These are phyloP conservation scores for Ommatoiulus sabulosus DNA, from an alignment of 2,888 invertebrate genomes.

Conservation along the genomic window DNA sequence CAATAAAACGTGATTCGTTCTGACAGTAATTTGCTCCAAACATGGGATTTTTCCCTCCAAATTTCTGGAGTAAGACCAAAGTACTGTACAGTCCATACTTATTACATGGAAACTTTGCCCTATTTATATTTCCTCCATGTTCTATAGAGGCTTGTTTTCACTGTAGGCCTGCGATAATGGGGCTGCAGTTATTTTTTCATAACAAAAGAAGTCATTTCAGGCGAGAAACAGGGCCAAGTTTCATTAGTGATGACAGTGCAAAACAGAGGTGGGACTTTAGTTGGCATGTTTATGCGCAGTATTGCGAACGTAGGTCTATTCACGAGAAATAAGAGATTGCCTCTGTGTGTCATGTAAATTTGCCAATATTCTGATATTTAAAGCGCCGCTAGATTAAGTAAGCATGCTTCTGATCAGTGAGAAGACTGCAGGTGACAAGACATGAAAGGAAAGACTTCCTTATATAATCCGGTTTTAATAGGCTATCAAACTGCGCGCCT, in stretches of 20 bases:
- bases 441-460: not conserved
- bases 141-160: no score
- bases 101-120: no score
- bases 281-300: not conserved
- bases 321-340: not conserved
- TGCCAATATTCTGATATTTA: not conserved
- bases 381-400: not conserved
- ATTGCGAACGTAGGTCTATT: conserved; percentile 7
- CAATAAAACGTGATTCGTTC: no score
- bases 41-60: no score
- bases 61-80: no score
- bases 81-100: no score
- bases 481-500: not conserved
- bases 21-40: no score
- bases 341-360: not conserved
- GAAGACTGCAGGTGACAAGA: not conserved
- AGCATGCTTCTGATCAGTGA: not conserved
- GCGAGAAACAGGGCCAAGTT: conserved; percentile 3
- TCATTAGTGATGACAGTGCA: not conserved
- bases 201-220: not conserved
- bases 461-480: not conserved
- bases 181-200: not conserved
- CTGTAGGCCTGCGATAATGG: not conserved
- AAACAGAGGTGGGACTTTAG: not conserved
- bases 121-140: no score